Conservation (phyloP, 1,140 invertebrate genomes). For the Scaptomyza montana region DNA sequence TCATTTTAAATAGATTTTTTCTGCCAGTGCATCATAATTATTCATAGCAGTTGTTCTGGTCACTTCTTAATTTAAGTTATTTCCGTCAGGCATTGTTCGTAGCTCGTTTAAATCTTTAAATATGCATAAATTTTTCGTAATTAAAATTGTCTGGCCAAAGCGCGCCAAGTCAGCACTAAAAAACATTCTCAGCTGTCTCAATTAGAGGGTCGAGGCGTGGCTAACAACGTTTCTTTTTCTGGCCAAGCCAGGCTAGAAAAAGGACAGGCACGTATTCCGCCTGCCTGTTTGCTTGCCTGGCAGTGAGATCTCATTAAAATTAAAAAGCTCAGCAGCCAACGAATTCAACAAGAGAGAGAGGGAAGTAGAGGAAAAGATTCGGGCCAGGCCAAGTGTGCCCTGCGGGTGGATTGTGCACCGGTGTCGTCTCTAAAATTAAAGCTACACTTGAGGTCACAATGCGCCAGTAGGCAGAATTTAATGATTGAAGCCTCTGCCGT, state of each 20-base stretch:
- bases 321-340: slow-evolving; percentile 66
- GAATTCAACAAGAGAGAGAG: background rate
- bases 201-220: slow-evolving; percentile 70
- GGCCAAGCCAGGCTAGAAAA: slow-evolving; percentile 13
- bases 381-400: slow-evolving; percentile 39
- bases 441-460: slow-evolving; percentile 60
- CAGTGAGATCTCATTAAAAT: slow-evolving; percentile 81
- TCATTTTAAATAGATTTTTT: too few relatives aligned
- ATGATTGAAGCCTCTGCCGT: slow-evolving; percentile 54
- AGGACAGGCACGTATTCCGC: slow-evolving; percentile 51
- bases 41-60: slow-evolving; percentile 26
- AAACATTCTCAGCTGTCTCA: slow-evolving; percentile 74
- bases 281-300: slow-evolving; percentile 31
- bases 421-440: slow-evolving; percentile 42
- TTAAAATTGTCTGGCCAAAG: slow-evolving; percentile 52
- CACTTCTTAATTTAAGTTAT: slow-evolving; percentile 26
- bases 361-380: slow-evolving; percentile 19
- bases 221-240: slow-evolving; percentile 35
- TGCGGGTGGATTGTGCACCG: too few relatives aligned
- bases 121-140: slow-evolving; percentile 76
- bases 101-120: slow-evolving; percentile 61
- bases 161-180: slow-evolving; percentile 56
- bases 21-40: background rate
- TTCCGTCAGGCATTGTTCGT: slow-evolving; percentile 51
- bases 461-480: slow-evolving; percentile 59